A percentile compares a stretch with the other conserved stretches of the same genome.
These are phyloP conservation scores for Toxostoma redivivum DNA, from an alignment of 2,113 vertebrate species.

Conservation along the genomic window DNA sequence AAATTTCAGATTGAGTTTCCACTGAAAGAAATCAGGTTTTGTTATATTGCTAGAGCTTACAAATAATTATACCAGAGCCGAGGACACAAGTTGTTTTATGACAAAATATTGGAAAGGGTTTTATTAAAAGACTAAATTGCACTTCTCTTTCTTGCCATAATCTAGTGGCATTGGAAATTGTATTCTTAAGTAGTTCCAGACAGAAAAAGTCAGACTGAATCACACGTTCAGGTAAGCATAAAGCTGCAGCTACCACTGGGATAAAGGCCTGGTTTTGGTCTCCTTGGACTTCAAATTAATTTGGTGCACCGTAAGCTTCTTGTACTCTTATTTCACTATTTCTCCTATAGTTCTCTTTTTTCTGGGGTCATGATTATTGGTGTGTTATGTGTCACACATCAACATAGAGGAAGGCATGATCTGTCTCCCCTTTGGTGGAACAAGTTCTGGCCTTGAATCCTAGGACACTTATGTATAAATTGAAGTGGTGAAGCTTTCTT, in stretches of 20 bases:
- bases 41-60: neutral
- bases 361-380: neutral
- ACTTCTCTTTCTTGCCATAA: neutral
- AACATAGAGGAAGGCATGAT: neutral
- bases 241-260: neutral
- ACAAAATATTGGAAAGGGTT: neutral
- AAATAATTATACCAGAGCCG: neutral
- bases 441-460: neutral
- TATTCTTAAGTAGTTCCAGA: neutral
- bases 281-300: neutral
- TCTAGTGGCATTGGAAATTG: neutral
- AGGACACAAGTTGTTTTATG: neutral
- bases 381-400: neutral
- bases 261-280: neutral
- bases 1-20: neutral
- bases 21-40: neutral
- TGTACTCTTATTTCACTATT: neutral
- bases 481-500: neutral
- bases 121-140: neutral
- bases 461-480: neutral
- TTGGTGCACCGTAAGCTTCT: neutral
- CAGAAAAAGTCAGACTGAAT: neutral
- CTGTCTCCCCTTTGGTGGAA: neutral
- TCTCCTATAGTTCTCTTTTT: neutral
- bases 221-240: neutral